These are phyloP conservation scores for Craterocephalus amniculus DNA, from an alignment of 2,797 vertebrate genomes.

Conservation along the genomic window DNA sequence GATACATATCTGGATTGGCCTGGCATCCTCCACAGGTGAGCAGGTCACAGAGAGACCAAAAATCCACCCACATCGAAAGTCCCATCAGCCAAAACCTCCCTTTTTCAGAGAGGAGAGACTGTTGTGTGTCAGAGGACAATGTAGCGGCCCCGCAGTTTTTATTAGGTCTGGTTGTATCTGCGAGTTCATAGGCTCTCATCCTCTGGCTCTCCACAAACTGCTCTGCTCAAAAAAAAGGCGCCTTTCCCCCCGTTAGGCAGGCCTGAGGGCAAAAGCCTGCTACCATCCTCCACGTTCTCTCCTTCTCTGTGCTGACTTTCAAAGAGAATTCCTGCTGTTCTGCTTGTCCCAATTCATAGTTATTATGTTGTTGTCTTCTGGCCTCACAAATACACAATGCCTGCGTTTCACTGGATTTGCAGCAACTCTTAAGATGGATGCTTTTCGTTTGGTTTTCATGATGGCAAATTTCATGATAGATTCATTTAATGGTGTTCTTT, in stretches of 20 bases:
- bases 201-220: slow-evolving; percentile 70
- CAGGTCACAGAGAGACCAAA: slow-evolving; percentile 54
- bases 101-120: slow-evolving; percentile 51
- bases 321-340: slow-evolving; percentile 79
- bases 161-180: slow-evolving; percentile 67
- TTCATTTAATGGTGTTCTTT: slow-evolving; percentile 20
- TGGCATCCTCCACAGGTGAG: slow-evolving; percentile 70
- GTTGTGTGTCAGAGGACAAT: slow-evolving; percentile 71
- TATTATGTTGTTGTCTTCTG: slow-evolving; percentile 68
- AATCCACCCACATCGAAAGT: slow-evolving; percentile 66
- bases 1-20: slow-evolving; percentile 53
- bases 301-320: slow-evolving; percentile 66
- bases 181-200: slow-evolving; percentile 72
- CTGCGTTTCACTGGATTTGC: slow-evolving; percentile 42
- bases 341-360: slow-evolving; percentile 66
- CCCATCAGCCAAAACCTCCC: slow-evolving; percentile 45
- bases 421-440: slow-evolving; percentile 12
- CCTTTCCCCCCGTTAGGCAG: slow-evolving; percentile 58
- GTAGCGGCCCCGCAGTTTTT: slow-evolving; percentile 59
- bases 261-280: slow-evolving; percentile 60
- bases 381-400: slow-evolving; percentile 58
- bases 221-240: slow-evolving; percentile 72
- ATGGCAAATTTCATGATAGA: slow-evolving; percentile 4
- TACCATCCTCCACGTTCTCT: slow-evolving; percentile 62
- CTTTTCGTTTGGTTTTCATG: neutral